Evolutionary conservation across 2,888 invertebrate species (phyloP), one percentile per base, ranked within the genome.

Genomic region (Hesperia comma): DNA sequence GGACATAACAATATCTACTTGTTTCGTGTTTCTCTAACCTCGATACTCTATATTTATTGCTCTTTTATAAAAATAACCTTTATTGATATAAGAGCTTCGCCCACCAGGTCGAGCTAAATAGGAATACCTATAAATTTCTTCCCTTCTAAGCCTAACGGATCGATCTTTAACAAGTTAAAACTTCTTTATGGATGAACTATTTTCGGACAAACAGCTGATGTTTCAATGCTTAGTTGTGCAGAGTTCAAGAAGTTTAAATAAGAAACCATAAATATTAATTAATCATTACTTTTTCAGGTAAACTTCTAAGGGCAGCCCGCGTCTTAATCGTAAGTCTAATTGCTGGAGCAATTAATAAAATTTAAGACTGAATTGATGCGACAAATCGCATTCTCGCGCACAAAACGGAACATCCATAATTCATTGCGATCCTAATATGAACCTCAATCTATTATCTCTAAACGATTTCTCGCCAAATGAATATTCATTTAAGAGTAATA

Each of bases 401-500:
- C 79, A 78, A 82, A 88, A 83, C 78, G 80, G 79, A 51, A 79
- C 79, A 82, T 84, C 83, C 82, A 86, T 89, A 87, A 89, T 86
- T 89, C 87, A 87, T 84, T 80, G 76, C 75, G 77, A 79, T 80
- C 84, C 82, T 87, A 88, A 89, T 88, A 89, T 87, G 87, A 87
- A 87, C 86, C 85, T 82, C 87, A 85, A 88, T 90, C 86, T 90
- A 90, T 90, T 90, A 90, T 88, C 88, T 88, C 87, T 89, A 89
- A 92, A 86, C 91, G 91, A 88, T 91, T 91, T 90, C 81, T 84
- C 87, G 84, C 82, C 77, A 79, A 87, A 92, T 92, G 91, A 91
- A 92, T 92, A 92, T 92, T 92, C 91, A 92, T 90, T 90, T 87
- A 83, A 80, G 84, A 86, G 88, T 88, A 88, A 89, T 88, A 83